A percentile compares a stretch with the other conserved stretches of the same genome.
phyloP scores from a whole-genome alignment of 2,888 invertebrate species.

The Muschampia plurimacula region DNA sequence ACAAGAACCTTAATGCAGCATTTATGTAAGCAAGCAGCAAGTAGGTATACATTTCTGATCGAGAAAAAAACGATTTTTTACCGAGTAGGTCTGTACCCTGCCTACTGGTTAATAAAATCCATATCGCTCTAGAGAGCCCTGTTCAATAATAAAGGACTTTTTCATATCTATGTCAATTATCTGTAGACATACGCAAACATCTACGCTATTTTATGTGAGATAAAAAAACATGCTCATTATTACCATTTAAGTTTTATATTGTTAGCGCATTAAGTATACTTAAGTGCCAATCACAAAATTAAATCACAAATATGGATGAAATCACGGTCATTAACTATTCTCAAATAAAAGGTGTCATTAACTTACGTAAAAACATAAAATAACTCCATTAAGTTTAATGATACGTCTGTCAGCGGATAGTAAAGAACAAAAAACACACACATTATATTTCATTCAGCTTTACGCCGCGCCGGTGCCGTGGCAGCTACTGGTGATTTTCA shows the following conservation, averaged over 20 bases:
- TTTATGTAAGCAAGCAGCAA: not conserved
- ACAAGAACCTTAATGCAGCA: not conserved
- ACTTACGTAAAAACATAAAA: constrained; percentile 21
- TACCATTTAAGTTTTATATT: not conserved
- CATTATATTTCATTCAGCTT: constrained; percentile 30
- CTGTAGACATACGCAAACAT: not conserved
- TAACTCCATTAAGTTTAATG: constrained; percentile 27
- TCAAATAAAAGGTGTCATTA: constrained; percentile 35
- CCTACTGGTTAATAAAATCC: too few relatives aligned
- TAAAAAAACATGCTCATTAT: not conserved
- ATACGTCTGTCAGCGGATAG: constrained; percentile 31
- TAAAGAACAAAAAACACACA: constrained; percentile 26
- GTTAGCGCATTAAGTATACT: not conserved
- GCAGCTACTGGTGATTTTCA: constrained; percentile 17
- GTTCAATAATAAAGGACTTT: not conserved
- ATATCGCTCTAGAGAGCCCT: not conserved
- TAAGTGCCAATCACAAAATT: not conserved
- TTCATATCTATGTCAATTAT: not conserved
- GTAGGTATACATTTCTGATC: too few relatives aligned
- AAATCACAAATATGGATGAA: constrained; percentile 4
- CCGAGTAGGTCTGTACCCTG: too few relatives aligned
- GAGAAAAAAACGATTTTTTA: too few relatives aligned
- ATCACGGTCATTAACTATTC: constrained; percentile 6
- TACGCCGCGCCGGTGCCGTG: not conserved
- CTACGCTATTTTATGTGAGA: too few relatives aligned